Evolutionary conservation across 2,797 vertebrate genomes (phyloP), one percentile per base, ranked within the genome.

Genomic region (Halcyon smyrnensis): DNA sequence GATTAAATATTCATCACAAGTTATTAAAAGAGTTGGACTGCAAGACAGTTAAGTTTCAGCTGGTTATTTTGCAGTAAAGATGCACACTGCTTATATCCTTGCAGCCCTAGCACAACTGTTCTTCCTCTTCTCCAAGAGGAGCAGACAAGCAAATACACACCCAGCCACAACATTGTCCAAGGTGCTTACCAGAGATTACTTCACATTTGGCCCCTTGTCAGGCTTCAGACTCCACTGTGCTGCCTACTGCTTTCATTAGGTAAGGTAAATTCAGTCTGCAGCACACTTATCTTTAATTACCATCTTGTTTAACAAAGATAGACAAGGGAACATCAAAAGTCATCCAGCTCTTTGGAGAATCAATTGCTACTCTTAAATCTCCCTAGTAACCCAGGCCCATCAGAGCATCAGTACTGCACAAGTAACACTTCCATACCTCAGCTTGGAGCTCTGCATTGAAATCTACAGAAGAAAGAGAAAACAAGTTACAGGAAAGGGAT

Each of bases 201-300:
- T 71, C 39, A 6, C 10, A 63, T 54, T 2, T 90, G 59, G 70
- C 69, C 87, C 14, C 23, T 78, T 59, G 36, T 62, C 79, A 91
- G 53, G 14, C 46, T 88, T 74, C 88, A 92, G 60, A 59, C 85
- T 96, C 59, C 78, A 70, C 43, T 67, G 15, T 67, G n/a, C 56
- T 90, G 84, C 84, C 48, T 87, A 41, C 39, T 60, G 56, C n/a
- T 41, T 87, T 84, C 65, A 50, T 68, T 69, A 94, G 41, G 50
- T 34, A 83, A 89, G 71, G 65, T 59, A 88, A 81, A 86, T 62
- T 88, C 73, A 95, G 70, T 89, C 48, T 90, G 64, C 50, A 90
- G 43, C 62, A 39, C 32, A 48, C 43, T 84, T 92, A 96, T 87
- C 84, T 91, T 78, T 86, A 89, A 96, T 93, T 96, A 93, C 36